A percentile compares a stretch with the other conserved stretches of the same genome.
Evolutionary conservation across 2,113 vertebrate genomes (phyloP).

Genomic region (Neomonachus schauinslandi): DNA sequence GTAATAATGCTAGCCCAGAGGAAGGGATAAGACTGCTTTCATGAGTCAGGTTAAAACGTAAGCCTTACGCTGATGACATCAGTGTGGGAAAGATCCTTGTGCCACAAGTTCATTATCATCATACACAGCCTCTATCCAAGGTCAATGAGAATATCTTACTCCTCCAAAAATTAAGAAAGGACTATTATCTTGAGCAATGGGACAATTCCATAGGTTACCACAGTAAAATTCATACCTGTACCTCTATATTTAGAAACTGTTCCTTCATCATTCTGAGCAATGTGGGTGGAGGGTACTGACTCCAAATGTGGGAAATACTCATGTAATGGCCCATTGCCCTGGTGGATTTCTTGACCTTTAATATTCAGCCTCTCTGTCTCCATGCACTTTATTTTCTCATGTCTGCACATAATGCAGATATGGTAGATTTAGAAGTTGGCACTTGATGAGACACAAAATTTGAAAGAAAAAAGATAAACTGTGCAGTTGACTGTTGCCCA

Average conservation of each 20-base stretch:
- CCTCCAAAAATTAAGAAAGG: neutral
- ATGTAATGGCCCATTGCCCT: neutral
- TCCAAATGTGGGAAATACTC: neutral
- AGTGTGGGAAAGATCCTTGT: neutral
- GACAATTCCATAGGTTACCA: neutral
- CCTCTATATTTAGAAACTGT: neutral
- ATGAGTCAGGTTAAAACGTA: neutral
- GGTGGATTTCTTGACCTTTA: conserved; percentile 34
- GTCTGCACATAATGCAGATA: neutral
- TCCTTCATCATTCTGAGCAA: conserved; percentile 6
- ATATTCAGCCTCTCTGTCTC: neutral
- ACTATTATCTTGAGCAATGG: neutral
- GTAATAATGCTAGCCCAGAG: neutral
- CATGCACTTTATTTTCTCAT: neutral
- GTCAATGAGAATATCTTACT: neutral
- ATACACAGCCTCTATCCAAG: neutral
- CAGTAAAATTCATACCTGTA: neutral
- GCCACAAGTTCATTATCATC: neutral
- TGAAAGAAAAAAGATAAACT: neutral
- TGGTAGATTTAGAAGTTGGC: neutral
- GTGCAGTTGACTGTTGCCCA: neutral
- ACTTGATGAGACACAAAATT: conserved; percentile 30
- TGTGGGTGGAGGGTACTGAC: neutral
- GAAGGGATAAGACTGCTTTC: neutral
- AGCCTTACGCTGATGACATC: neutral